Base-by-base conservation (phyloP, 2,113 vertebrate genomes). In the Mormyrus iriodes region DNA sequence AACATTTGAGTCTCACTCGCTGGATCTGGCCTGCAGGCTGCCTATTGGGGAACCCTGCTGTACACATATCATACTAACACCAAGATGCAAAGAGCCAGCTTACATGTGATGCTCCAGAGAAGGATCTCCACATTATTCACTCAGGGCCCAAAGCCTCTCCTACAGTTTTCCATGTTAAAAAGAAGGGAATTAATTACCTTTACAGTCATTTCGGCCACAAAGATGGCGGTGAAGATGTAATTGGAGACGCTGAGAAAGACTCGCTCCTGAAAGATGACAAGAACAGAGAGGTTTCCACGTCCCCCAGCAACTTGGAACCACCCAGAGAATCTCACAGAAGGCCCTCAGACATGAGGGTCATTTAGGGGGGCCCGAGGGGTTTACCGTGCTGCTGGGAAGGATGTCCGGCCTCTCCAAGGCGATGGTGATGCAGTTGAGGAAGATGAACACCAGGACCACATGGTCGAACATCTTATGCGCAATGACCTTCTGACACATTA, bases 351-450 rank as follows among this genome's bases (percentile, higher is more conserved):
- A 69, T 69, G 73, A 35, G 6, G 73, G 73, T 79, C 73, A 2
- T 39, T 39, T 79, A 79, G 3, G 17, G 35, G 73, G 31, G 35
- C 4, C 73, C 39, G 6, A 69, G 31, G 15, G 51, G 24, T 24
- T 73, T 93, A 93, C 98, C 96, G 96, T 97, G 96, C 98, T 99
- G 91, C 95, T 92, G 0, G 97, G 93, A 88, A 97, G 96, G n/a
- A 99, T 99, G 91, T 99, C 97, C 0, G 98, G 98, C 88, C 98
- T 93, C 94, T 99, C 98, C 90, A 99, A 94, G 0, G 98, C 98
- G 4, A 99, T 98, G 89, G 98, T 99, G 95, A 99, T 98, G 87
- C 98, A 99, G 94, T 99, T 99, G 79, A 99, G 96, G 90, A 99
- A 99, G 93, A 99, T 99, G 92, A 99, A 99, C 89, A 98, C 96